Conservation (phyloP, 2,113 vertebrate species). For the Todiramphus saurophagus region DNA sequence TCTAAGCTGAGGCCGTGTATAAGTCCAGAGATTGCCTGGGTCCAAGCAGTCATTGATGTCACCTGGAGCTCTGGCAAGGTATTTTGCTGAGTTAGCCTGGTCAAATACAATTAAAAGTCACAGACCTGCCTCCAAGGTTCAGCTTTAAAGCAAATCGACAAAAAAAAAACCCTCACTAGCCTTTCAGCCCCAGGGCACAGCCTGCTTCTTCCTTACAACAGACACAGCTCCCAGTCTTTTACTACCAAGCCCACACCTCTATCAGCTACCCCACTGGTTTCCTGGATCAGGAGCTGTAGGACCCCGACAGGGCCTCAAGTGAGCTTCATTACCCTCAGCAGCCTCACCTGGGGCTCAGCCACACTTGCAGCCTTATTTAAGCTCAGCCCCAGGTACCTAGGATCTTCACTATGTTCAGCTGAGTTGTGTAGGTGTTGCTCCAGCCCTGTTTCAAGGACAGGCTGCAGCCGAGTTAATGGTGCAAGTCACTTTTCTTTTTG, state of each 20-base stretch:
- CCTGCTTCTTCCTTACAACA: too few relatives aligned
- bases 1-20: neutral
- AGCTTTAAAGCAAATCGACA: neutral
- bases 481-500: neutral
- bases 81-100: neutral
- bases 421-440: fast-evolving
- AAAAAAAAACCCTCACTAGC: neutral
- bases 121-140: neutral
- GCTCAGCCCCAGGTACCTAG: neutral
- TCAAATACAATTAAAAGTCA: neutral
- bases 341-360: neutral
- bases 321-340: neutral
- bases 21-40: neutral
- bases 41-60: neutral
- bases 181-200: neutral
- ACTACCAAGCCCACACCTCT: neutral
- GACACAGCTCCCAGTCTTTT: neutral
- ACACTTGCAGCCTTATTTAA: neutral
- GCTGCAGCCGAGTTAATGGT: neutral
- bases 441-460: neutral
- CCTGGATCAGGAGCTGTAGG: neutral
- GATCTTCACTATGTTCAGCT: neutral
- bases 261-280: neutral
- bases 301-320: neutral
- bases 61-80: neutral